Evolutionary conservation across 2,113 vertebrate genomes (phyloP).

Genomic region (Salvelinus fontinalis): DNA sequence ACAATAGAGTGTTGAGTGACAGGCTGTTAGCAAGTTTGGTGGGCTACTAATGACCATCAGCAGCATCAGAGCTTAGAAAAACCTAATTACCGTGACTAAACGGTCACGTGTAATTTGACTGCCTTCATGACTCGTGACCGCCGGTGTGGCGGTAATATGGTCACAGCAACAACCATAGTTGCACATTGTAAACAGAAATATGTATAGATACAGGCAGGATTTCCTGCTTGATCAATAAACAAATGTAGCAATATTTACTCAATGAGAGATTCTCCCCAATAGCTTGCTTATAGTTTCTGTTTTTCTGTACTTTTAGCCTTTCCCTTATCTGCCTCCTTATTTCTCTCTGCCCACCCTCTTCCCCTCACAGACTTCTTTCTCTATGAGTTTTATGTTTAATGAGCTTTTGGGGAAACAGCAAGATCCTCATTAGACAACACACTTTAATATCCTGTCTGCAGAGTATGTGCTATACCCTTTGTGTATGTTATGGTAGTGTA

Average conservation of each 20-base stretch:
- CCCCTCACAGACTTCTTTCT: conserved; percentile 11
- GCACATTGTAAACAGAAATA: neutral
- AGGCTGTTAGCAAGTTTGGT: too few relatives aligned
- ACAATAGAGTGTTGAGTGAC: too few relatives aligned
- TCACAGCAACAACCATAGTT: too few relatives aligned
- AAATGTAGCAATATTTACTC: neutral
- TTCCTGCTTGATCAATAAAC: neutral
- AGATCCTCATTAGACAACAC: conserved; percentile 61
- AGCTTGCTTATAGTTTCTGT: neutral
- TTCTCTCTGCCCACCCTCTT: conserved; percentile 4
- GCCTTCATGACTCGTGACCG: too few relatives aligned
- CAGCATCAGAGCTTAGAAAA: too few relatives aligned
- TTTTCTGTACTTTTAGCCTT: neutral
- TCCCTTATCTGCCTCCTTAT: neutral
- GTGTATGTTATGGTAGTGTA: conserved; percentile 45
- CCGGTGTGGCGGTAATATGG: too few relatives aligned
- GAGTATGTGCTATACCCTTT: conserved; percentile 5
- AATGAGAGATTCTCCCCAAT: neutral
- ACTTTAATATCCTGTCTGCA: conserved; percentile 26
- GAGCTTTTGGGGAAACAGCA: conserved; percentile 37
- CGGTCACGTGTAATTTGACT: too few relatives aligned
- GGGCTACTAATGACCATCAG: too few relatives aligned
- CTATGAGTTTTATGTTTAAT: conserved; percentile 64
- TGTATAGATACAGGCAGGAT: neutral
- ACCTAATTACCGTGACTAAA: too few relatives aligned